Conservation (phyloP, 2,113 vertebrate species). For the Coryphaenoides rupestris region DNA sequence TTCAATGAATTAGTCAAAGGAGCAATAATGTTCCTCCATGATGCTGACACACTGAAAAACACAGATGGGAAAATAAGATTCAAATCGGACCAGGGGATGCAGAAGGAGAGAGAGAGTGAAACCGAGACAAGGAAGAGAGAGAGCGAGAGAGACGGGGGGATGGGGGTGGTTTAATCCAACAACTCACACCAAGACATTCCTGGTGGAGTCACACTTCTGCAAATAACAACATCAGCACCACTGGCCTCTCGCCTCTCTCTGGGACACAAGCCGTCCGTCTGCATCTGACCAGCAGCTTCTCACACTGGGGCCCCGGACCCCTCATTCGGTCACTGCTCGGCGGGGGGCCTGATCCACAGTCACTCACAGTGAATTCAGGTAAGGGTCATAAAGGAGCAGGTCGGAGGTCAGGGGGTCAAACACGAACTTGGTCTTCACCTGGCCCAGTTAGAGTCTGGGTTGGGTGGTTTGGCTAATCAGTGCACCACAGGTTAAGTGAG, state of each 20-base stretch:
- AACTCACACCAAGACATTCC: conserved; percentile 53
- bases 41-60: background rate
- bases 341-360: too few species aligned
- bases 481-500: too few species aligned
- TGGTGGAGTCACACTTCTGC: conserved; percentile 52
- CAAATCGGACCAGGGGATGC: too few species aligned
- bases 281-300: conserved; percentile 44
- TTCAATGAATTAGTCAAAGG: background rate
- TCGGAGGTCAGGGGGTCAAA: too few species aligned
- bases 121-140: background rate
- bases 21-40: conserved; percentile 1
- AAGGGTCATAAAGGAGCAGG: too few species aligned
- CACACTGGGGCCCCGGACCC: too few species aligned
- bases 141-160: conserved; percentile 3
- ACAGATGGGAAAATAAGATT: background rate
- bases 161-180: conserved; percentile 49
- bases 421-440: too few species aligned
- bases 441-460: too few species aligned
- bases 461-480: too few species aligned
- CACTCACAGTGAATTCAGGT: too few species aligned
- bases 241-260: conserved; percentile 22
- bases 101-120: background rate
- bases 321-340: too few species aligned
- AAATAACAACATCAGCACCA: conserved; percentile 48
- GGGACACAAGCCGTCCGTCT: conserved; percentile 21